Evolutionary conservation across 2,113 vertebrate genomes (phyloP).

Genomic region (Saimiri boliviensis): DNA sequence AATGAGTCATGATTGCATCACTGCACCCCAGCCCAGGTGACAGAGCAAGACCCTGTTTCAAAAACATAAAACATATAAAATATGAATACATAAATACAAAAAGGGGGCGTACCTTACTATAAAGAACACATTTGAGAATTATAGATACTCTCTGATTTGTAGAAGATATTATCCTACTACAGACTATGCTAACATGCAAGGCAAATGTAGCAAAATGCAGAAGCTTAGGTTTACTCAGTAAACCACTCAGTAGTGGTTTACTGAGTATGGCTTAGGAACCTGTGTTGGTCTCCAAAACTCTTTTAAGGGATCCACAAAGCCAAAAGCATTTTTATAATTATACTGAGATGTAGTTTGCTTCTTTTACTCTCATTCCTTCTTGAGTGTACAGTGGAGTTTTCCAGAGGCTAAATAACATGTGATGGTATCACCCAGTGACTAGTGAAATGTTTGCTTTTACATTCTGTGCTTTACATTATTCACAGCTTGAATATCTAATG

Average conservation of each 20-base stretch:
- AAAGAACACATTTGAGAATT: neutral
- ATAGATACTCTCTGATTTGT: neutral
- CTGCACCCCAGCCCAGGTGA: too few relatives aligned
- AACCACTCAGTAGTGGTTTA: neutral
- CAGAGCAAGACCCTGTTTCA: too few relatives aligned
- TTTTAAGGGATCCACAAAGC: neutral
- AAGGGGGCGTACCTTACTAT: neutral
- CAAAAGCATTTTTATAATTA: constrained; percentile 11
- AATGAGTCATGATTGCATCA: too few relatives aligned
- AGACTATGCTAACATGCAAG: too few relatives aligned
- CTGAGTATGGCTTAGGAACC: neutral
- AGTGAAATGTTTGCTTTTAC: neutral
- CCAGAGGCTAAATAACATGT: neutral
- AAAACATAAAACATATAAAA: too few relatives aligned
- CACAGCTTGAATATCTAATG: neutral
- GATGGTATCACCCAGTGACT: neutral
- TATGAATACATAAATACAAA: too few relatives aligned
- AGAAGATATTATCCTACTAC: neutral
- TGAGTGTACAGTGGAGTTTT: neutral
- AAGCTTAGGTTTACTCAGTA: too few relatives aligned
- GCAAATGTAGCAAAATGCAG: neutral
- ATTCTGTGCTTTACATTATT: neutral
- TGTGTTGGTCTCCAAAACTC: neutral
- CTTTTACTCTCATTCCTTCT: neutral
- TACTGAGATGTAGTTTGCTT: neutral